Percentiles rank a stretch among this genome's conserved stretches.
phyloP scores from a whole-genome alignment of 2,113 vertebrate species.

The Pao palembangensis region DNA sequence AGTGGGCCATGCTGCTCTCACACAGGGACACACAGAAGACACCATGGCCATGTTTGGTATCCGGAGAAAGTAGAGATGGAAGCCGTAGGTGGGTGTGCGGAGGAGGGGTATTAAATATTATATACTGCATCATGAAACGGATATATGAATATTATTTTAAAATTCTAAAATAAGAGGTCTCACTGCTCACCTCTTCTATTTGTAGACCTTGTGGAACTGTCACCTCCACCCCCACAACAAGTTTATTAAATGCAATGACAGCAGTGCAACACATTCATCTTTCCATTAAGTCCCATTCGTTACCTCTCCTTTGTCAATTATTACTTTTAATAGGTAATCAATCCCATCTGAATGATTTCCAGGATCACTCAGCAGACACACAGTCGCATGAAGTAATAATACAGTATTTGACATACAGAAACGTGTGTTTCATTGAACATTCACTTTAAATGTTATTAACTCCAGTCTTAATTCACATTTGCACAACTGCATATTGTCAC shows the following conservation, averaged over 20 bases:
- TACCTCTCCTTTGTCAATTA: neutral
- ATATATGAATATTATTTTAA: conserved; percentile 30
- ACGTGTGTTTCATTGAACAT: too few species aligned
- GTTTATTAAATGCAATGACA: conserved; percentile 9
- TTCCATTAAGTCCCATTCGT: conserved; percentile 37
- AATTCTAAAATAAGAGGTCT: conserved; percentile 33
- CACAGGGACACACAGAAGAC: conserved; percentile 41
- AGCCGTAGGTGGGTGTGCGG: conserved; percentile 24
- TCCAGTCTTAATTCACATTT: too few species aligned
- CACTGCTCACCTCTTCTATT: conserved; percentile 8
- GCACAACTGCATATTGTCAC: too few species aligned
- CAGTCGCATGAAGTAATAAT: too few species aligned
- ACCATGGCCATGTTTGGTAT: conserved; percentile 61
- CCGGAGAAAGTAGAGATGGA: conserved; percentile 54
- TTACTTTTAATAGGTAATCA: conserved; percentile 38
- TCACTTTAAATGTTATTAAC: too few species aligned
- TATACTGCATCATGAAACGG: conserved; percentile 23
- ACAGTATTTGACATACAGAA: too few species aligned
- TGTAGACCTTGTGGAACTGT: neutral
- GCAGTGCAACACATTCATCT: neutral
- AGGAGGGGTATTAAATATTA: conserved; percentile 26
- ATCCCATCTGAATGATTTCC: conserved; percentile 40
- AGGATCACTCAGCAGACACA: too few species aligned
- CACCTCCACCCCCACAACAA: neutral
- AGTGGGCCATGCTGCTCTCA: conserved; percentile 44